phyloP scores from a whole-genome alignment of 2,797 vertebrate genomes.

The Sparus aurata region DNA sequence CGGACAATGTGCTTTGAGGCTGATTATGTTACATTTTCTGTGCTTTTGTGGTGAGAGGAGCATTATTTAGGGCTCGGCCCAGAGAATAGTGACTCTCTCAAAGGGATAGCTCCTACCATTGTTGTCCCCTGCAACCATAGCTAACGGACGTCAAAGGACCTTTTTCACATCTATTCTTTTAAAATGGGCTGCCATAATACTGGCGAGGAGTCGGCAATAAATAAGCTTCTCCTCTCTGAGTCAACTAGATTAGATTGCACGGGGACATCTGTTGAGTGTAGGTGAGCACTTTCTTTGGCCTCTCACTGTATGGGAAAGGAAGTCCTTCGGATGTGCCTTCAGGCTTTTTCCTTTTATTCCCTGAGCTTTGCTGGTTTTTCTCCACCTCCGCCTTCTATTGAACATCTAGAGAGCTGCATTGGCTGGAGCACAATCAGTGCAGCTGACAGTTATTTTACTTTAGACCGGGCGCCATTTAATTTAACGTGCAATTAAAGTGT shows the following conservation, averaged over 20 bases:
- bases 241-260: conserved; percentile 79
- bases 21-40: conserved; percentile 85
- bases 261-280: conserved; percentile 81
- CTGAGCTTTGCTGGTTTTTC: conserved; percentile 39
- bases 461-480: conserved; percentile 54
- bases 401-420: conserved; percentile 55
- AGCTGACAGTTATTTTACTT: conserved; percentile 58
- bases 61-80: conserved; percentile 80
- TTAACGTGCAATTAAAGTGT: conserved; percentile 60
- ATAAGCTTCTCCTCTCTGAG: conserved; percentile 73
- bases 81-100: conserved; percentile 86
- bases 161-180: conserved; percentile 79
- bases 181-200: conserved; percentile 77
- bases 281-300: conserved; percentile 66
- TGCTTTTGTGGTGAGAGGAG: conserved; percentile 84
- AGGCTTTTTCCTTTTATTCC: conserved; percentile 69
- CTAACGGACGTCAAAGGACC: conserved; percentile 82
- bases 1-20: conserved; percentile 82
- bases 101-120: conserved; percentile 79
- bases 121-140: conserved; percentile 79
- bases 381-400: conserved; percentile 72
- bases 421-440: conserved; percentile 52
- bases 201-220: conserved; percentile 79
- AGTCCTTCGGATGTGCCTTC: conserved; percentile 70
- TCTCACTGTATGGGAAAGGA: conserved; percentile 76